Evolutionary conservation across 1,140 invertebrate species (phyloP), one percentile per base, ranked within the genome.

Genomic region (Neuroterus valhalla): DNA sequence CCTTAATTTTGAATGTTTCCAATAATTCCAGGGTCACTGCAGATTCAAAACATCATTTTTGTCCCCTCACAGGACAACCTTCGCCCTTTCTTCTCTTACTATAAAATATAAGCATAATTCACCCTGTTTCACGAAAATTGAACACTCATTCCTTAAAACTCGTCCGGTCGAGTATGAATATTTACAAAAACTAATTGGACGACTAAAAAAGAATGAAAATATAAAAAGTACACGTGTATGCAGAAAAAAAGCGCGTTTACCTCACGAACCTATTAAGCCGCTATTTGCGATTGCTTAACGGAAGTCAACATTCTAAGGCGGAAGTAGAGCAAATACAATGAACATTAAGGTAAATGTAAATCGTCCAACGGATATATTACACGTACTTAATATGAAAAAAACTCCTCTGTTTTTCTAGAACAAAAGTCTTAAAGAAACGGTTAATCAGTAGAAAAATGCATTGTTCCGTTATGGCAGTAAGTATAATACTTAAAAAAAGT

Each of bases 191-290:
- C 68, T 80, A 52, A 76, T 81, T 83, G 82, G 73, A 73, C 74
- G 76, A 85, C 77, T 82, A 82, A 84, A 78, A 79, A 78, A 78
- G 78, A 83, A 86, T 83, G 87, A 85, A 86, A 88, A 88, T 86
- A 87, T 87, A 86, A 84, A 79, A 44, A 78, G 45, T 82, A 81
- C 83, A 83, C 78, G 68, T 48, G 55, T 72, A 75, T 78, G 72
- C 74, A 78, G 23, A 81, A 70, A 76, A 75, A 78, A 68, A 77
- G 77, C 79, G 75, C 81, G 70, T 85, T 84, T 76, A 85, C 79
- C 78, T 84, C 75, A 82, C 77, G 78, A 76, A 72, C 70, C 77
- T 75, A 76, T 31, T 12, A 82, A 82, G 78, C 80, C 82, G 83
- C 84, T 78, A 26, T 74, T 78, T 75, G 31, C 66, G 67, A 78